Base-by-base conservation (phyloP, 2,888 invertebrate genomes). In the Pheosia gnoma region DNA sequence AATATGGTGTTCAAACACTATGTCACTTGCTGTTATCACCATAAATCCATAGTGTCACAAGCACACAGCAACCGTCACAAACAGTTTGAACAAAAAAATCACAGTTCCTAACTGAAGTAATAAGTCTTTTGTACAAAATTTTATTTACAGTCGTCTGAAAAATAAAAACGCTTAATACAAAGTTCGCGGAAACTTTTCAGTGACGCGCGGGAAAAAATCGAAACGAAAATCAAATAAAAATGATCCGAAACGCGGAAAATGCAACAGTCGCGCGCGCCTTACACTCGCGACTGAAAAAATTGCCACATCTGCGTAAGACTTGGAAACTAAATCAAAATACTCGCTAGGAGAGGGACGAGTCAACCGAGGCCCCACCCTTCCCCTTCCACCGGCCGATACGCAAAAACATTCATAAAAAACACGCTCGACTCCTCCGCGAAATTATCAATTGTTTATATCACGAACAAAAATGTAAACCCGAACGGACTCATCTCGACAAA, bases 271-370 rank as follows among this genome's bases (percentile, higher is more conserved):
- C 91, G 91, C 91, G 91, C 91, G 89, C 82, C 76, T 81, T 81
- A 86, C 86, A 84, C 90, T 89, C 92, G 93, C 92, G 92, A 93
- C 93, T 93, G 92, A 92, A 93, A 93, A 92, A 93, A 90, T 87
- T 87, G 87, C 91, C 86, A 89, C 91, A 92, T 89, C 91, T 88
- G 89, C 91, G 92, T 93, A 92, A 92, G 91, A 89, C 86, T 92
- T 83, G 86, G 90, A 93, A 93, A 93, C 93, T 93, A 93, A 93
- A 93, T 93, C 93, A 93, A 93, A 93, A 93, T 93, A 93, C 90
- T 84, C 85, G 89, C 90, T 91, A 89, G 90, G 84, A 90, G 92
- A 92, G 93, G 93, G 93, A 91, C 93, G 93, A 90, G 84, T 88
- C 93, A 81, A 72, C 79, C 62, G 78, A 90, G 83, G 93, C 93